phyloP scores from a whole-genome alignment of 2,113 vertebrate genomes.

The Mastomys coucha region DNA sequence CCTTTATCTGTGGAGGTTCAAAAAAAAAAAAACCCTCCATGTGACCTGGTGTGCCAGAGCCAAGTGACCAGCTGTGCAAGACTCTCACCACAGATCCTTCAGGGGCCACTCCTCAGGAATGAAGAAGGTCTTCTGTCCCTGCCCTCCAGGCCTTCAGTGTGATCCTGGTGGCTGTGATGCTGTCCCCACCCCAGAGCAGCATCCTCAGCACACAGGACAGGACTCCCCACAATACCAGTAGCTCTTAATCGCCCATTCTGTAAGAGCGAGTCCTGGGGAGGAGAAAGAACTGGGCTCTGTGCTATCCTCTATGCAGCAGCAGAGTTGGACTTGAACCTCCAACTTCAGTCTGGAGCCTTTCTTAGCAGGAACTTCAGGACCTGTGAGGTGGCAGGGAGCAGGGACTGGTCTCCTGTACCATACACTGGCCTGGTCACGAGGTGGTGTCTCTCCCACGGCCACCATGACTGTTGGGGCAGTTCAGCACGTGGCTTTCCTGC shows the following conservation, averaged over 20 bases:
- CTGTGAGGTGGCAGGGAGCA: neutral
- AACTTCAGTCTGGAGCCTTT: neutral
- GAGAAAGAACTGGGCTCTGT: neutral
- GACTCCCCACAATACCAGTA: accelerated
- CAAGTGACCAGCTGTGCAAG: neutral
- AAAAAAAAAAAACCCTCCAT: neutral
- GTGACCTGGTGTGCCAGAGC: neutral
- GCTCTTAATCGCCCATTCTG: neutral
- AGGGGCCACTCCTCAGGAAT: neutral
- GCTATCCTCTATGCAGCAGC: neutral
- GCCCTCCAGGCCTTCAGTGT: neutral
- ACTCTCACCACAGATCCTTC: neutral
- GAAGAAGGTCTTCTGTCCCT: neutral
- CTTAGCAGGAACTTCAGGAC: neutral
- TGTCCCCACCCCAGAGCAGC: neutral
- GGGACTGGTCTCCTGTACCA: neutral
- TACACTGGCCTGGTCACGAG: neutral
- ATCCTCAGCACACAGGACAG: neutral
- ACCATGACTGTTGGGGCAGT: neutral
- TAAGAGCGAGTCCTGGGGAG: neutral
- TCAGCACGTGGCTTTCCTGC: neutral
- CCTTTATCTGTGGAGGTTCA: neutral
- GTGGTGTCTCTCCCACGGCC: neutral
- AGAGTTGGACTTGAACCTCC: neutral
- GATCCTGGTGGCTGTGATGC: neutral